Evolutionary conservation across 2,888 invertebrate species (phyloP).

Genomic region (Pomacea canaliculata): DNA sequence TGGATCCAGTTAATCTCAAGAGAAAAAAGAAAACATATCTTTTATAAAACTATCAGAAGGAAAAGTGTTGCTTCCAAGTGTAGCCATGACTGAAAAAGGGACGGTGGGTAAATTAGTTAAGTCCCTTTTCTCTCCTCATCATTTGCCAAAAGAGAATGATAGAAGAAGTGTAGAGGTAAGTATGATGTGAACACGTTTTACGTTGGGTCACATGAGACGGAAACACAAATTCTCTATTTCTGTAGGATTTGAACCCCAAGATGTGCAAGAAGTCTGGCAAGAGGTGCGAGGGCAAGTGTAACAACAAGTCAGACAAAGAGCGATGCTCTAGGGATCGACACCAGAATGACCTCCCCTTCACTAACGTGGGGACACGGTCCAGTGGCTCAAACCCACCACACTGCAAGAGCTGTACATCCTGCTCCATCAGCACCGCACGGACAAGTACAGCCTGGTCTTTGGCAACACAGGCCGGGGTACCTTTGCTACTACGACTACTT

Average conservation of each 20-base stretch:
- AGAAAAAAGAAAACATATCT: no score
- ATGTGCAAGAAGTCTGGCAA: slow-evolving; percentile 52
- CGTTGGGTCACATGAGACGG: no score
- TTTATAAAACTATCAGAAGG: no score
- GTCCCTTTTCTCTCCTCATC: no score
- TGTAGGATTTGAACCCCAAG: slow-evolving; percentile 51
- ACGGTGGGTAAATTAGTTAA: no score
- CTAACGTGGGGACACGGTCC: slow-evolving; percentile 44
- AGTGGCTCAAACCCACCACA: slow-evolving; percentile 55
- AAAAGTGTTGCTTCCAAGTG: no score
- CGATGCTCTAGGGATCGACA: slow-evolving; percentile 40
- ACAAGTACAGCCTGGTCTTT: slow-evolving; percentile 74
- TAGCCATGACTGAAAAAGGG: no score
- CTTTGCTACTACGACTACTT: no score
- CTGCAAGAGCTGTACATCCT: slow-evolving; percentile 42
- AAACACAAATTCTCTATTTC: neutral
- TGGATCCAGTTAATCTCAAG: no score
- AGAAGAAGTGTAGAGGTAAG: no score
- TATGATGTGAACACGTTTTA: no score
- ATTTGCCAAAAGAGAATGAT: no score
- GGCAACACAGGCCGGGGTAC: slow-evolving; percentile 83
- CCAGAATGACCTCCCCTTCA: slow-evolving; percentile 27
- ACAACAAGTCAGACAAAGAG: neutral
- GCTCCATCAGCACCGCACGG: slow-evolving; percentile 39
- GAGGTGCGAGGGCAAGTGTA: slow-evolving; percentile 48